phyloP scores from a whole-genome alignment of 92 coral and sea anemone genomes.

The Phenganax subtilis region DNA sequence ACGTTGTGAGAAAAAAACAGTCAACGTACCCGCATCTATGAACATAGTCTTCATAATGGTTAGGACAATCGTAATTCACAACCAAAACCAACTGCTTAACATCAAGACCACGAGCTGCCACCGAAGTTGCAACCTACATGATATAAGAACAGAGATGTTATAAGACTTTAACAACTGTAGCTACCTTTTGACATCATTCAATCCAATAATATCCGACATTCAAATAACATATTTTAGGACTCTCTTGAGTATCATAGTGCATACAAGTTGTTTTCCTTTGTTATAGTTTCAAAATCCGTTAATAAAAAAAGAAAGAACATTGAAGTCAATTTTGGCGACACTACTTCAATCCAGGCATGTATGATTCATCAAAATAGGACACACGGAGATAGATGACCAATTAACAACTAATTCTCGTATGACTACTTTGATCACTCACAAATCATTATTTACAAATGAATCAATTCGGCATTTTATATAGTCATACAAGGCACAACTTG shows the following conservation, averaged over 20 bases:
- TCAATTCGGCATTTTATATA: background rate
- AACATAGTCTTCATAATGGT: constrained; percentile 95
- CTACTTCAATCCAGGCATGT: too few species aligned
- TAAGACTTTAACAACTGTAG: background rate
- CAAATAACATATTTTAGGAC: too few species aligned
- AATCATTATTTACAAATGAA: background rate
- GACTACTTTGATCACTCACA: too few species aligned
- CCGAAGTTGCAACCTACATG: constrained; percentile 86
- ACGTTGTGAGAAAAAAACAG: background rate
- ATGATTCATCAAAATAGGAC: too few species aligned
- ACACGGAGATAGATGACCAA: too few species aligned
- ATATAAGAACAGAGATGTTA: background rate
- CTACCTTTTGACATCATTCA: background rate
- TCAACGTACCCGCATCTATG: constrained; percentile 80
- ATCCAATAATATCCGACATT: too few species aligned
- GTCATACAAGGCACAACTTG: background rate
- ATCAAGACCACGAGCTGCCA: constrained; percentile 99
- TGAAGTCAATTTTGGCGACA: too few species aligned
- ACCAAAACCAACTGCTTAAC: constrained; percentile 81
- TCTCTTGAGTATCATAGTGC: too few species aligned
- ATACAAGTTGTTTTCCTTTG: too few species aligned
- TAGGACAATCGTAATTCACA: constrained; percentile 91
- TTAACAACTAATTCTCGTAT: too few species aligned
- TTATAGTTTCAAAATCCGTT: too few species aligned
- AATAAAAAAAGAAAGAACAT: too few species aligned